Percentiles rank a stretch among this genome's conserved stretches.
phyloP scores from a whole-genome alignment of 2,113 vertebrate species.

The Pica pica region DNA sequence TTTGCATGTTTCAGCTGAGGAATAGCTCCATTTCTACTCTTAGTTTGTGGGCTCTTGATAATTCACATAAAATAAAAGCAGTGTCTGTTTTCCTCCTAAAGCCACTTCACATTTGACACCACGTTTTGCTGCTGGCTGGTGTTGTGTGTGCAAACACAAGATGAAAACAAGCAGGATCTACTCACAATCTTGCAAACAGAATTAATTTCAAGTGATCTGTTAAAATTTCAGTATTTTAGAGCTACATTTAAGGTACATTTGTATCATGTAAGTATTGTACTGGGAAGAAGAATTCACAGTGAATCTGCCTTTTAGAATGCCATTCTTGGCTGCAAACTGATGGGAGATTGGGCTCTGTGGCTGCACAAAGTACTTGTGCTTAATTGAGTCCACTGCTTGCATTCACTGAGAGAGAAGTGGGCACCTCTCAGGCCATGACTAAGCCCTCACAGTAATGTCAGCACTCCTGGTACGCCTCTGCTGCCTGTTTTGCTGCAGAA shows the following conservation, averaged over 20 bases:
- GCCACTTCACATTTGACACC: background rate
- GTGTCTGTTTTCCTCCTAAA: background rate
- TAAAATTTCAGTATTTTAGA: background rate
- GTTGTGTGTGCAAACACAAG: rapidly evolving
- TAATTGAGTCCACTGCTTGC: background rate
- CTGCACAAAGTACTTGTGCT: background rate
- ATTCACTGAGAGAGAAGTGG: background rate
- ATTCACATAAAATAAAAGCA: background rate
- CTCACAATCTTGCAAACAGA: background rate
- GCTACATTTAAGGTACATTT: background rate
- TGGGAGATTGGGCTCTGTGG: background rate
- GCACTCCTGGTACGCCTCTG: background rate
- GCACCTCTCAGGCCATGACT: background rate
- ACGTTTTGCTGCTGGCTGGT: background rate
- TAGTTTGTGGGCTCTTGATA: background rate
- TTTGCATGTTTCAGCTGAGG: background rate
- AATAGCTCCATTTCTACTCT: background rate
- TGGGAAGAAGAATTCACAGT: background rate
- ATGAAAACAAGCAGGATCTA: background rate
- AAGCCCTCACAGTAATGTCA: background rate
- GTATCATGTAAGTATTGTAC: background rate
- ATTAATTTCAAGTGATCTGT: background rate
- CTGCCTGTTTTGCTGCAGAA: background rate
- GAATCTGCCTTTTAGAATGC: background rate
- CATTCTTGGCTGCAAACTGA: background rate